These are phyloP conservation scores for Andrena fulva DNA, from an alignment of 2,888 invertebrate genomes.

Conservation along the genomic window DNA sequence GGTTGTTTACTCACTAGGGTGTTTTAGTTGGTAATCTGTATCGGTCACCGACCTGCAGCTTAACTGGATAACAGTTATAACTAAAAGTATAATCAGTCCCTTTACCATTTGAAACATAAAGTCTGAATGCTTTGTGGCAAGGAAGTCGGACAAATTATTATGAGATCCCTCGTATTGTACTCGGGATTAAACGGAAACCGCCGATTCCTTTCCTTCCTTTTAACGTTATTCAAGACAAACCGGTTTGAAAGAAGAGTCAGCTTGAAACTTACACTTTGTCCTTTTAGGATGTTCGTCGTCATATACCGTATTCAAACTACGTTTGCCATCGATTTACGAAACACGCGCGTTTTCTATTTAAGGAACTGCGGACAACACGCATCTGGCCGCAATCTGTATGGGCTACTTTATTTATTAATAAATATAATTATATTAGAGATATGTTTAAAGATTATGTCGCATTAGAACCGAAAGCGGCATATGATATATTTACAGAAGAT, in stretches of 20 bases:
- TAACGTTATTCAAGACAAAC: constrained; percentile 60
- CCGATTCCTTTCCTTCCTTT: constrained; percentile 48
- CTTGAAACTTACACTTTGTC: constrained; percentile 30
- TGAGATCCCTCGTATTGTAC: constrained; percentile 4
- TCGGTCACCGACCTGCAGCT: constrained; percentile 7
- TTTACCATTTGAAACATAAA: constrained; percentile 31
- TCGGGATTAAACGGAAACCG: constrained; percentile 33
- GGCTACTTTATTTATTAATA: too few species aligned
- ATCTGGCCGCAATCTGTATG: too few species aligned
- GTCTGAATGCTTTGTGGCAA: not conserved
- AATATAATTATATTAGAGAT: too few species aligned
- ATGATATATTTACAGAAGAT: not conserved
- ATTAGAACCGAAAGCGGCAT: too few species aligned
- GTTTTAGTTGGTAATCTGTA: constrained; percentile 8
- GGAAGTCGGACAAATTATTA: not conserved
- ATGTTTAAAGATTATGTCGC: too few species aligned
- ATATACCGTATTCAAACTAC: not conserved
- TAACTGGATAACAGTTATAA: constrained; percentile 21
- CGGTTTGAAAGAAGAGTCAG: constrained; percentile 61
- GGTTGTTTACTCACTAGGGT: constrained; percentile 30
- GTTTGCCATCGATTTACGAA: not conserved
- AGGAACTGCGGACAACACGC: too few species aligned
- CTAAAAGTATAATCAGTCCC: constrained; percentile 12
- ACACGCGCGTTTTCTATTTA: too few species aligned
- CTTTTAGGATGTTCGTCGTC: not conserved